These are phyloP conservation scores for Microhierax caerulescens DNA, from an alignment of 2,797 vertebrate genomes.

Conservation along the genomic window DNA sequence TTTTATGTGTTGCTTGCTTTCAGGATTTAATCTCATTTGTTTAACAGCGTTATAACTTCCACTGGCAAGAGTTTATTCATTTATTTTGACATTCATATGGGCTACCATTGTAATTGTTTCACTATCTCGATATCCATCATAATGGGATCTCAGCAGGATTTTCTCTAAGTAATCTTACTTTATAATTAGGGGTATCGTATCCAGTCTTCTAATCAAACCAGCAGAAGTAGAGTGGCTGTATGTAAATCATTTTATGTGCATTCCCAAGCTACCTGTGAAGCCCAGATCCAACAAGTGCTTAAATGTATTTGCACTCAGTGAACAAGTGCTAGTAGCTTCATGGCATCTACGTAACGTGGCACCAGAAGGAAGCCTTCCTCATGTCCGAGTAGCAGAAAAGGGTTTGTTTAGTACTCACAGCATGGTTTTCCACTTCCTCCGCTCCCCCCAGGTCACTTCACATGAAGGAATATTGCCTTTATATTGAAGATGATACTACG, in stretches of 20 bases:
- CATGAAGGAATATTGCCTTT: slow-evolving; percentile 29
- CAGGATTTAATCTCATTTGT: slow-evolving; percentile 25
- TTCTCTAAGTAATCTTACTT: not conserved
- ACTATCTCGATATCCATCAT: slow-evolving; percentile 22
- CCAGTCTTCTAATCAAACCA: slow-evolving; percentile 2
- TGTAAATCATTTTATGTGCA: not conserved
- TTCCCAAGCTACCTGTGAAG: not conserved
- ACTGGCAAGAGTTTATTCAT: slow-evolving; percentile 11
- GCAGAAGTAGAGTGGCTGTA: not conserved
- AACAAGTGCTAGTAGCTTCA: not conserved
- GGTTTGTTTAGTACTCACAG: slow-evolving; percentile 15
- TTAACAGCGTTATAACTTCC: slow-evolving; percentile 30
- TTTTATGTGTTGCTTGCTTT: not conserved
- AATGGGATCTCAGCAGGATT: slow-evolving; percentile 15
- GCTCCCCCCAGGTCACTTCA: slow-evolving; percentile 18
- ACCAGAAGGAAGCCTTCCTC: not conserved
- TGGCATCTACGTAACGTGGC: not conserved
- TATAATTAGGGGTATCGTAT: slow-evolving; percentile 13
- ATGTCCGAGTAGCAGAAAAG: not conserved
- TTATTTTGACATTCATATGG: slow-evolving; percentile 28
- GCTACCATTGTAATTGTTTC: not conserved
- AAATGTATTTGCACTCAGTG: not conserved
- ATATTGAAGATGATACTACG: not conserved
- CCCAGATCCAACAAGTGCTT: not conserved
- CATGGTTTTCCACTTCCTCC: not conserved